Evolutionary conservation across 2,888 invertebrate genomes (phyloP).

Genomic region (Drosophila fungiperda): DNA sequence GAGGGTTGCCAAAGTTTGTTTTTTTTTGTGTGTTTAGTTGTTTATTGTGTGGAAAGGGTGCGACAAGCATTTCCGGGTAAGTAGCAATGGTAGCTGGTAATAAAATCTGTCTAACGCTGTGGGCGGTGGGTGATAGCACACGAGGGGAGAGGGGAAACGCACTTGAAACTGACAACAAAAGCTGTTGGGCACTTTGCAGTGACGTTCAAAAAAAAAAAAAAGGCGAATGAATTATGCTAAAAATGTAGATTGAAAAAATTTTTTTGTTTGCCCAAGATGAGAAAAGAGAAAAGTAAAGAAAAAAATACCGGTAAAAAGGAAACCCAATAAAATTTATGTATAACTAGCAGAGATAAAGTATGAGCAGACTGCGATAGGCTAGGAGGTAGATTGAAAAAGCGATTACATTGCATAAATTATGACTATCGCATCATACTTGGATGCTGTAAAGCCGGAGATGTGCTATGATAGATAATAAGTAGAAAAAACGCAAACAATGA

Average conservation of each 20-base stretch:
- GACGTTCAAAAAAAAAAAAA: conserved; percentile 21
- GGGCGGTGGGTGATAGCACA: conserved; percentile 20
- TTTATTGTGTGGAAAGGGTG: conserved; percentile 55
- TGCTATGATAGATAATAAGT: conserved; percentile 50
- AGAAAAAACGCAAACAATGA: conserved; percentile 23
- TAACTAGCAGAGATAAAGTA: conserved; percentile 43
- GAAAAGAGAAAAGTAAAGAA: not conserved
- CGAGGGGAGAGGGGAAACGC: conserved; percentile 6
- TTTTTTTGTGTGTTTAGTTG: conserved; percentile 31
- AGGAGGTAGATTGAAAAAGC: conserved; percentile 48
- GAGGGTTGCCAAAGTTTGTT: conserved; percentile 42
- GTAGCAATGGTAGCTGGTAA: conserved; percentile 64
- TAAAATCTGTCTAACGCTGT: conserved; percentile 73
- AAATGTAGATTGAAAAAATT: conserved; percentile 74
- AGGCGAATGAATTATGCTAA: conserved; percentile 64
- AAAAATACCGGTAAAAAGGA: conserved; percentile 5
- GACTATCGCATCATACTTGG: conserved; percentile 40
- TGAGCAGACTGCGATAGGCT: conserved; percentile 7
- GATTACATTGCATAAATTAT: conserved; percentile 71
- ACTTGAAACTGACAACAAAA: conserved; percentile 61
- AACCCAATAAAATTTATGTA: conserved; percentile 52
- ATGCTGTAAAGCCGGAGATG: conserved; percentile 61
- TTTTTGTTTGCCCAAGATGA: conserved; percentile 43
- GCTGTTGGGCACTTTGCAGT: conserved; percentile 29
- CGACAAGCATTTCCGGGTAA: conserved; percentile 74